Base-by-base conservation (phyloP, 1,140 invertebrate species). In the Cherax destructor region DNA sequence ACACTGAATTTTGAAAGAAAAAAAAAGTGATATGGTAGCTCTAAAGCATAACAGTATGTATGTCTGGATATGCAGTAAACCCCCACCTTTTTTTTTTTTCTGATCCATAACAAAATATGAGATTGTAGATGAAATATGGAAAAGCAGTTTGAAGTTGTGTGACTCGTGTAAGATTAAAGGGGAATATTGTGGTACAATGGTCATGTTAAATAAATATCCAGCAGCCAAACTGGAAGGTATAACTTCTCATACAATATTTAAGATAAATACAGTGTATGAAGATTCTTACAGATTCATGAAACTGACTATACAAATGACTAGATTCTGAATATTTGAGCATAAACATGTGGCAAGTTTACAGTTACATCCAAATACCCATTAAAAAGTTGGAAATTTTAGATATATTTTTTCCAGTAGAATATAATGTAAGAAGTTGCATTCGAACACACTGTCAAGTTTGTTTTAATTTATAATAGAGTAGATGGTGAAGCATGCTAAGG, bases 311-410 rank as follows among this genome's bases (percentile, higher is more conserved):
- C n/a, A 59, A 30, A 83, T 83, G 80, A 83, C 80, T 83, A 83
- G 80, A 83, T 83, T 83, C 52, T 83, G 80, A 83, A 83, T 83
- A 61, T 59, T 61, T 83, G 52, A 83, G 80, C 80, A 83, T 83
- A 61, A 61, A 83, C 61, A 18, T 65, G 61, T 18, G 61, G 18
- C 61, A 65, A 21, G 21, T 18, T 65, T 65, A 65, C 61, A 65
- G 61, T 18, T 65, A 65, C 61, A 65, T 65, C 61, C 61, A 65
- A 65, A 65, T 18, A 13, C 61, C 21, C 61, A 65, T 65, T 16
- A 21, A 13, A 18, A 21, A 21, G 61, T 65, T 16, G 61, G 13
- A 65, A 65, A 65, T 65, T 65, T 65, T 18, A 65, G 13, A 65
- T 21, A 65, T 21, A 65, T 65, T 65, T 65, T 65, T 6, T 18